Percentiles rank a stretch among this genome's conserved stretches.
Conservation (phyloP, 2,888 invertebrate genomes). For the Electrophaes corylata region DNA sequence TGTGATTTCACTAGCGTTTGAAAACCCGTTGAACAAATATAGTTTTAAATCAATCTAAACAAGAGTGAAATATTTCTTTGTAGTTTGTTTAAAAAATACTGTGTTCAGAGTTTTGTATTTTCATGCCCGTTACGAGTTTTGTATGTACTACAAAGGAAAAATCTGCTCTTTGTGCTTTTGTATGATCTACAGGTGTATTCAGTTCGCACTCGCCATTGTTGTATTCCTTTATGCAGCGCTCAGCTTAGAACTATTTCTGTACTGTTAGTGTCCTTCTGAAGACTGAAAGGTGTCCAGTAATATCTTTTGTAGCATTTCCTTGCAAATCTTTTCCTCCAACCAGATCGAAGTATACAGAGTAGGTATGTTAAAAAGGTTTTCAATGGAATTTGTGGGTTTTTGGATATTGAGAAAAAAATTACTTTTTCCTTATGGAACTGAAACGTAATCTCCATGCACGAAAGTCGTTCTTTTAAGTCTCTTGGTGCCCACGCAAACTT, state of each 20-base stretch:
- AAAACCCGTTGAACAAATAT: too few relatives aligned
- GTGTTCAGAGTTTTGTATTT: conserved; percentile 3
- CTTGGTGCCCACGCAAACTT: too few relatives aligned
- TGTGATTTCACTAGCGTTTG: too few relatives aligned
- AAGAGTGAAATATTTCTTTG: background rate
- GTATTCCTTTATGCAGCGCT: conserved; percentile 2
- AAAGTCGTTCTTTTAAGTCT: too few relatives aligned
- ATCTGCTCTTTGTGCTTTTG: conserved; percentile 40
- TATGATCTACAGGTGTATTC: conserved; percentile 32
- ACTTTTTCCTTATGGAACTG: background rate
- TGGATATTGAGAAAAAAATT: background rate
- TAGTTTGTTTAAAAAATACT: background rate
- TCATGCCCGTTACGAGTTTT: conserved; percentile 30
- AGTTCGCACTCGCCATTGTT: conserved; percentile 27
- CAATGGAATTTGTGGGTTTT: background rate
- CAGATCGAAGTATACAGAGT: background rate
- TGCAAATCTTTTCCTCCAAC: background rate
- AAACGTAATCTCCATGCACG: background rate
- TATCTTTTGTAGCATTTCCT: background rate
- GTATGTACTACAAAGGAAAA: conserved; percentile 36
- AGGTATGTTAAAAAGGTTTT: background rate
- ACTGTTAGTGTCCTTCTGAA: conserved; percentile 1
- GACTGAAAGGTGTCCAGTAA: conserved; percentile 5
- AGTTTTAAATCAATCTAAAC: too few relatives aligned
- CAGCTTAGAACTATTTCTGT: conserved; percentile 3